Percentiles rank a stretch among this genome's conserved stretches.
Evolutionary conservation across 2,797 vertebrate genomes (phyloP).

Genomic region (Spea hammondii): DNA sequence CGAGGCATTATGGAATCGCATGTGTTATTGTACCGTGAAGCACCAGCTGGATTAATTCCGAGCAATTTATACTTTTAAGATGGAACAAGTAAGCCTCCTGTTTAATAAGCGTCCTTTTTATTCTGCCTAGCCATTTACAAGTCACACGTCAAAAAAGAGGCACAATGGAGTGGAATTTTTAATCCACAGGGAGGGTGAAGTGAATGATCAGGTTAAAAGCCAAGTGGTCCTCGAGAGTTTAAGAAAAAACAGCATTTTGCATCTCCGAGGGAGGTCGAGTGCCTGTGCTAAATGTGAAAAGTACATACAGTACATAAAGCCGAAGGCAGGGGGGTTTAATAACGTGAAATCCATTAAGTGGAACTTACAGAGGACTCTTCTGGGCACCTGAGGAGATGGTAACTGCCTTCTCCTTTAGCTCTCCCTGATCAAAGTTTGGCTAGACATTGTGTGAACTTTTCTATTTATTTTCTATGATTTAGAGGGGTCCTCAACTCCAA

Average conservation of each 20-base stretch:
- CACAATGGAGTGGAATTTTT: slow-evolving; percentile 2
- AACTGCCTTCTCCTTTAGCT: neutral
- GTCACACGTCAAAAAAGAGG: neutral
- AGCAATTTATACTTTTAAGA: neutral
- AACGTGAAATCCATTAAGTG: slow-evolving; percentile 12
- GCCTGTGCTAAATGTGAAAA: neutral
- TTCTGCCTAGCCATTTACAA: neutral
- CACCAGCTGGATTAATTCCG: no score
- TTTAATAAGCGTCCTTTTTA: neutral
- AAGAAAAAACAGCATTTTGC: neutral
- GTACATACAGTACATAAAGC: neutral
- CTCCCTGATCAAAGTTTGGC: no score
- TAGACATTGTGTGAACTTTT: no score
- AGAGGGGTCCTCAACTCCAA: no score
- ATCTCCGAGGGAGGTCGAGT: neutral
- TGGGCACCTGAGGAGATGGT: neutral
- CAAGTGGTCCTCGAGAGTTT: slow-evolving; percentile 6
- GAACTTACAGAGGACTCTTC: neutral
- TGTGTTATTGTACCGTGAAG: no score
- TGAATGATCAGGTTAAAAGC: neutral
- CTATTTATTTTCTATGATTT: no score
- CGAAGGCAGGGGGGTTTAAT: slow-evolving; percentile 3
- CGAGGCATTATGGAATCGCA: no score
- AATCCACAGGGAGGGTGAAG: neutral
- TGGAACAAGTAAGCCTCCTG: neutral